Conservation (phyloP, 2,888 invertebrate species). For the Lepidochrysops patricia region DNA sequence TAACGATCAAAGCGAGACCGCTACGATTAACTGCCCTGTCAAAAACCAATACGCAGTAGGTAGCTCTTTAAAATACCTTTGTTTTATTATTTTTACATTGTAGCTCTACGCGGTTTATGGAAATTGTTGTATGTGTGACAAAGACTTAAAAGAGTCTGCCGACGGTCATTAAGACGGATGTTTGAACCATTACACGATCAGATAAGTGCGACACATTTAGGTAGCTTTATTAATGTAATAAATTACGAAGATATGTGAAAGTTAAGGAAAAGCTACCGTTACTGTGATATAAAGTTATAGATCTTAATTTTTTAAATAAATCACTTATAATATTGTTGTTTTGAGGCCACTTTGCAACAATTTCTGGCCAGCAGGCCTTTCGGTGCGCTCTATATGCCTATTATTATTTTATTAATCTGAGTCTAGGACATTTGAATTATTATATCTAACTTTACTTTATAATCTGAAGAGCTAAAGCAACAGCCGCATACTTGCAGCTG, state of each 20-base stretch:
- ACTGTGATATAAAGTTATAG: neutral
- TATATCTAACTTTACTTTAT: too few relatives aligned
- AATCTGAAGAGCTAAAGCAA: too few relatives aligned
- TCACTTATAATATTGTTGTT: neutral
- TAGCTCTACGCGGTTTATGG: neutral
- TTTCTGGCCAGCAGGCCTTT: too few relatives aligned
- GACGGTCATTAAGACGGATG: neutral
- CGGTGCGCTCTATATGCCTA: too few relatives aligned
- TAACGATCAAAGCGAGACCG: neutral
- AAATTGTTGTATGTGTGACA: neutral
- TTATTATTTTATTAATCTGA: too few relatives aligned
- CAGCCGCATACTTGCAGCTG: too few relatives aligned
- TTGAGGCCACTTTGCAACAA: neutral
- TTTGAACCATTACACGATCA: neutral
- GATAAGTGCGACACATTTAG: slow-evolving; percentile 9
- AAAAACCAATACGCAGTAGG: neutral
- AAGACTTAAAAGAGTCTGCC: neutral
- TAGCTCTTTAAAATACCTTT: slow-evolving; percentile 1
- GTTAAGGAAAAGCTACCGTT: slow-evolving; percentile 1
- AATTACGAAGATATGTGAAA: slow-evolving; percentile 5
- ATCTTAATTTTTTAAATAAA: neutral
- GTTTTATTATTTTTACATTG: neutral
- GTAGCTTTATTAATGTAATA: neutral
- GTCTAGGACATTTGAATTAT: too few relatives aligned
- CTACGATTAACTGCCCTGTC: neutral